Evolutionary conservation across 2,797 vertebrate genomes (phyloP).

Genomic region (Manis crassicaudata): DNA sequence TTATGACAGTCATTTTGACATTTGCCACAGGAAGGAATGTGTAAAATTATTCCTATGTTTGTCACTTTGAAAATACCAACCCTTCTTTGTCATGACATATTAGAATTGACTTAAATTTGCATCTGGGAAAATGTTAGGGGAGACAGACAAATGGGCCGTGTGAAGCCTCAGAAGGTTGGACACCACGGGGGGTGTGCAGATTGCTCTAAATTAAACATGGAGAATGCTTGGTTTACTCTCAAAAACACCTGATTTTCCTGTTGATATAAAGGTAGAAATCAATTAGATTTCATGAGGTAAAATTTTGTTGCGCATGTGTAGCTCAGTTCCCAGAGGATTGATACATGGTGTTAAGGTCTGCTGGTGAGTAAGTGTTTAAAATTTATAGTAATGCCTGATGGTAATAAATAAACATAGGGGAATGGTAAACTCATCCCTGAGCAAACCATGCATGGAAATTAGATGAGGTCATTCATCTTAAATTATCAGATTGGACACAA

Average conservation of each 20-base stretch:
- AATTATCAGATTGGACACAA: constrained; percentile 80
- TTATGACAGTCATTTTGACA: constrained; percentile 56
- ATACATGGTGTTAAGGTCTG: constrained; percentile 80
- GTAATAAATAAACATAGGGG: constrained; percentile 79
- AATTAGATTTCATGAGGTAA: constrained; percentile 79
- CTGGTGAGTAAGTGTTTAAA: constrained; percentile 82
- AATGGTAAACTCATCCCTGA: constrained; percentile 80
- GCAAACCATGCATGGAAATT: constrained; percentile 84
- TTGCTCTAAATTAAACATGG: constrained; percentile 18
- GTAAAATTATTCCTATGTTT: constrained; percentile 9
- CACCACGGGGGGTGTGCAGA: neutral
- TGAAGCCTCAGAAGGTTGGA: constrained; percentile 3
- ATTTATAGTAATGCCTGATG: constrained; percentile 75
- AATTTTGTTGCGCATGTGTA: constrained; percentile 74
- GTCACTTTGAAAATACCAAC: constrained; percentile 56
- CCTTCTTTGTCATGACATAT: constrained; percentile 47
- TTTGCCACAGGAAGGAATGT: constrained; percentile 42
- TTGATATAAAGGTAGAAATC: constrained; percentile 65
- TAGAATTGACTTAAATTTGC: constrained; percentile 63
- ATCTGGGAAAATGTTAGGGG: constrained; percentile 61
- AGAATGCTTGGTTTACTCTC: constrained; percentile 52
- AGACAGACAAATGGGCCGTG: neutral
- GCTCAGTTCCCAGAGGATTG: constrained; percentile 72
- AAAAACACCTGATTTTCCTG: constrained; percentile 68
- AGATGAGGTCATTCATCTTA: constrained; percentile 84